Evolutionary conservation across 2,888 invertebrate genomes (phyloP).

Genomic region (Anthrax anthrax): DNA sequence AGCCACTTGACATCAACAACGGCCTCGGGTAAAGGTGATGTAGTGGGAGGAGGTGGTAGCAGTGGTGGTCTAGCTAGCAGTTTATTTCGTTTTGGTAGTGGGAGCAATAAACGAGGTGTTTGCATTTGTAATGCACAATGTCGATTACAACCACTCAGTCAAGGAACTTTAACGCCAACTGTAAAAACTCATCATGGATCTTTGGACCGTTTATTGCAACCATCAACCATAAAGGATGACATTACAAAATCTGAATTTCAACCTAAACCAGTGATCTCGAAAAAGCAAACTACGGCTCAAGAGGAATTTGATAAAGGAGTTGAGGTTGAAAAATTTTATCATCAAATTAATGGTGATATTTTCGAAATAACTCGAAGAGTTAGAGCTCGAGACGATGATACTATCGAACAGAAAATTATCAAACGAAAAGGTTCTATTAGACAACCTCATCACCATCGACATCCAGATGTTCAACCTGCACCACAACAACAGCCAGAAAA

Average conservation of each 20-base stretch:
- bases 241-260: slow-evolving; percentile 8
- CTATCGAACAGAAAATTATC: slow-evolving; percentile 30
- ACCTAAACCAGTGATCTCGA: slow-evolving; percentile 19
- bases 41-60: slow-evolving; percentile 25
- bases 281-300: slow-evolving; percentile 14
- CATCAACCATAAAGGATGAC: not conserved
- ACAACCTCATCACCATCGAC: slow-evolving; percentile 11
- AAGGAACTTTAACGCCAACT: slow-evolving; percentile 23
- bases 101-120: slow-evolving; percentile 29
- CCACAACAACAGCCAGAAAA: slow-evolving; percentile 11
- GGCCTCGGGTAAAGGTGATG: slow-evolving; percentile 35
- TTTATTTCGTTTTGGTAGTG: slow-evolving; percentile 28
- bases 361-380: slow-evolving; percentile 32
- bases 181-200: slow-evolving; percentile 32
- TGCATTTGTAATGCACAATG: slow-evolving; percentile 34
- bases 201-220: slow-evolving; percentile 28
- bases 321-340: slow-evolving; percentile 34
- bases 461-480: not conserved
- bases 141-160: slow-evolving; percentile 26
- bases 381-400: slow-evolving; percentile 29
- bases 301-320: slow-evolving; percentile 32
- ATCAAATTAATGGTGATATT: slow-evolving; percentile 34
- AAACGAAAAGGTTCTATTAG: slow-evolving; percentile 26
- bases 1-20: slow-evolving; percentile 24
- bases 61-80: slow-evolving; percentile 29